Conservation (phyloP, 2,888 invertebrate genomes). For the Ptilodon capucinus region DNA sequence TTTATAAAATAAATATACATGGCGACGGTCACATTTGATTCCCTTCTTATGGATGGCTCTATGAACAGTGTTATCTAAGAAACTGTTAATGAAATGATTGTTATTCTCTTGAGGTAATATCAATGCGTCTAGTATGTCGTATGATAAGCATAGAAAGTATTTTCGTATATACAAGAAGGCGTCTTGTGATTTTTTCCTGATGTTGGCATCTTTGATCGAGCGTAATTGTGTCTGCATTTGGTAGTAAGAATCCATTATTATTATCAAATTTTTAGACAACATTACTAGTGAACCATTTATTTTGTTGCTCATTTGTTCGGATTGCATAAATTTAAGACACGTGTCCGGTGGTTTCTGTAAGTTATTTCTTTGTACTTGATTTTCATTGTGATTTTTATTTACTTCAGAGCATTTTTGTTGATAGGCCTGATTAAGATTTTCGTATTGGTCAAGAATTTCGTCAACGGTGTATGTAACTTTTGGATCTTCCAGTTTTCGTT, state of each 20-base stretch:
- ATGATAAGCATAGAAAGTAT: constrained; percentile 43
- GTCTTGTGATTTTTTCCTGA: neutral
- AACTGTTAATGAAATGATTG: constrained; percentile 28
- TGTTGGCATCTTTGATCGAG: neutral
- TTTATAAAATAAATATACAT: constrained; percentile 27
- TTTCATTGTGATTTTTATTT: neutral
- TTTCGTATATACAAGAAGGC: constrained; percentile 25
- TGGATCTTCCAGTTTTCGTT: neutral
- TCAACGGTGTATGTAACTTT: neutral
- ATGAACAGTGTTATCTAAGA: constrained; percentile 35
- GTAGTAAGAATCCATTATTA: constrained; percentile 29
- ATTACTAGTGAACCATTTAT: constrained; percentile 15
- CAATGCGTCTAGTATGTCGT: constrained; percentile 30
- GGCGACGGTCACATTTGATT: constrained; percentile 11
- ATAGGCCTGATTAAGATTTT: neutral
- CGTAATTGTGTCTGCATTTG: neutral
- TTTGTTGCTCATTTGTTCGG: neutral
- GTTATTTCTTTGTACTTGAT: neutral
- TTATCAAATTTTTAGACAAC: constrained; percentile 34
- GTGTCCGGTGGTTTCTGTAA: neutral
- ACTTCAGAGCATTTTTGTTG: neutral
- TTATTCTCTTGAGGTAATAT: constrained; percentile 46
- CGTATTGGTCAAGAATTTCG: neutral
- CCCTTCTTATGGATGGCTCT: constrained; percentile 21
- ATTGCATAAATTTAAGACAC: neutral